Evolutionary conservation across 2,797 vertebrate species (phyloP), one percentile per base, ranked within the genome.

Genomic region (Tolypeutes matacus): DNA sequence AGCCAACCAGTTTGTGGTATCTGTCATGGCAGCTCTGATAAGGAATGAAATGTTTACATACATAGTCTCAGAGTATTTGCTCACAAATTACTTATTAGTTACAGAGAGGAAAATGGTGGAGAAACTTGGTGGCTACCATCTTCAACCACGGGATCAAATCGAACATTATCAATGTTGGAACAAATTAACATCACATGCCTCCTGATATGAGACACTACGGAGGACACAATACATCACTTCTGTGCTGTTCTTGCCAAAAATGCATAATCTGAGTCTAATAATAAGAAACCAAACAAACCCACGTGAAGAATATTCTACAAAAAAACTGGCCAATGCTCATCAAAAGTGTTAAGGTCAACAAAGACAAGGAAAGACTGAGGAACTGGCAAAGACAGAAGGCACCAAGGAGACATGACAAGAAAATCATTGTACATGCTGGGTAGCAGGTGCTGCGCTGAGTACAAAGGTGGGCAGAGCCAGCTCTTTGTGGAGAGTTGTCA

Each of bases 171-270:
- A 12, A 7, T 2, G 39, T 4, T 3, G 2, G 39, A 42, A 64
- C 21, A 53, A 36, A 29, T 13, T 4, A 56, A 53, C 21, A 5
- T 8, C 34, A 8, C 2, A 20, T 25, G 34, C 46, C 46, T 46
- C 46, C 46, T 46, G 46, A 46, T 46, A 11, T 46, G 46, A 46
- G 8, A 9, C 46, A 4, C 67, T 56, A 4, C 60, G 62, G 17
- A 51, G 1, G 67, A 21, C 0, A 3, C 4, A 20, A 11, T 20
- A 6, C 18, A 2, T 18, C 2, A 14, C 21, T 14, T 12, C 27
- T 1, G 14, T 5, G 42, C 8, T 36, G 4, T 29, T 85, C 88
- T 25, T n/a, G 25, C 21, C 20, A 15, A 39, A 62, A 75, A 75
- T 17, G 69, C 23, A 31, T 7, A 62, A 29, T 29, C 21, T 25